Evolutionary conservation across 2,888 invertebrate species (phyloP), one percentile per base, ranked within the genome.

Genomic region (Aleiodes testaceus): DNA sequence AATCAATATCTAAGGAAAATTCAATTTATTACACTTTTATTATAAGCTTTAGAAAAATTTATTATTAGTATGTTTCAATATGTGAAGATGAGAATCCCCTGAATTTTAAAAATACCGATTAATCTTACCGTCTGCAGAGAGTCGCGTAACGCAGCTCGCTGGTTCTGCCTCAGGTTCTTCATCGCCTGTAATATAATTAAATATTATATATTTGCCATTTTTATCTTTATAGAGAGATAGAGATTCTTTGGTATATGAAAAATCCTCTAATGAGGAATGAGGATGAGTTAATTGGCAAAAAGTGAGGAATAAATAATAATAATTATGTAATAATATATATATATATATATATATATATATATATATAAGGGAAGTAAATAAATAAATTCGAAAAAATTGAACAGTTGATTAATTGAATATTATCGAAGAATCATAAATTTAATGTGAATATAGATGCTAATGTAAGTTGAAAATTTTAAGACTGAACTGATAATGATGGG

Each of bases 1-100:
- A 90, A 78, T 91, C 91, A 91, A 94, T 94, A 85, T 92, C 92
- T 87, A 91, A 59, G n/a, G n/a, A n/a, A 85, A 85, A 65, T 66
- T 55, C 26, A 42, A 61, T 59, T 66, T 18, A 67, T 45, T 67
- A 53, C 75, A 42, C 14, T 42, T 11, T 18, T 18, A 36, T 26
- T 26, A 26, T 26, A 26, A 26, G 26, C 14, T 42, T 11, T n/a
- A 36, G 26, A 22, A 44, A 49, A 47, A 47, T 14, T 22, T 2
- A 30, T 20, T 44, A 45, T 36, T 11, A n/a, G 6, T 5, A 6
- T 12, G 4, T 22, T 22, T 3, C 4, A 22, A 3, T 22, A 22
- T 22, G 4, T n/a, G 18, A 44, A 9, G 11, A 36, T 36, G 36
- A 6, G 9, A 36, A 36, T 26, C 36, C 16, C 9, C 55, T 53